These are phyloP conservation scores for Andrena flavipes DNA, from an alignment of 2,888 invertebrate genomes.

Conservation along the genomic window DNA sequence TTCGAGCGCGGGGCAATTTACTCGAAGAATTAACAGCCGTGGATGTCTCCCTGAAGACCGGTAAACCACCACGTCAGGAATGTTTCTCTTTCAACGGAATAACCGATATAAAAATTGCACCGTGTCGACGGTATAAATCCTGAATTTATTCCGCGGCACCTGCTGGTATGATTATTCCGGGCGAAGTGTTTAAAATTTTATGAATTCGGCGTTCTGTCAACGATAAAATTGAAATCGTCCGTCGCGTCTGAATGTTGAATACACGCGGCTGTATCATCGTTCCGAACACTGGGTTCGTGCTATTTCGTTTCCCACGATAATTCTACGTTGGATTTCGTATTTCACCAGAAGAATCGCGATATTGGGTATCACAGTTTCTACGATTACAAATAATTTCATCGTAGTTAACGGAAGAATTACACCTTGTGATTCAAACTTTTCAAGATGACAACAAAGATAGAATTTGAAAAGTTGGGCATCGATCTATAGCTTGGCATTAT, in stretches of 20 bases:
- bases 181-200: conserved; percentile 36
- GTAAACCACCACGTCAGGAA: conserved; percentile 60
- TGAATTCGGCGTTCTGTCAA: conserved; percentile 14
- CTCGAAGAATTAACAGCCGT: conserved; percentile 71
- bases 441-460: neutral
- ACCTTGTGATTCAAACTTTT: neutral
- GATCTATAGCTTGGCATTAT: too few relatives aligned
- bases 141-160: conserved; percentile 36
- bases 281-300: neutral
- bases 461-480: too few relatives aligned
- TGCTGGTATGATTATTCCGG: conserved; percentile 18
- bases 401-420: neutral
- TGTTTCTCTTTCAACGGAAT: conserved; percentile 22
- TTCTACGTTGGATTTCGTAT: neutral
- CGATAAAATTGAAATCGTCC: conserved; percentile 33
- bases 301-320: conserved; percentile 8
- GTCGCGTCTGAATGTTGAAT: conserved; percentile 9
- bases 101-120: conserved; percentile 49
- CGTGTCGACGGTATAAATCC: conserved; percentile 40
- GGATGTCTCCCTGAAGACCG: conserved; percentile 47
- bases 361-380: too few relatives aligned
- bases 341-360: too few relatives aligned
- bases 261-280: conserved; percentile 7
- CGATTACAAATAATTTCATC: too few relatives aligned
- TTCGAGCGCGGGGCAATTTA: conserved; percentile 70